Percentiles rank a stretch among this genome's conserved stretches.
These are phyloP conservation scores for Scaptomyza pallida DNA, from an alignment of 1,140 invertebrate genomes.

Conservation along the genomic window DNA sequence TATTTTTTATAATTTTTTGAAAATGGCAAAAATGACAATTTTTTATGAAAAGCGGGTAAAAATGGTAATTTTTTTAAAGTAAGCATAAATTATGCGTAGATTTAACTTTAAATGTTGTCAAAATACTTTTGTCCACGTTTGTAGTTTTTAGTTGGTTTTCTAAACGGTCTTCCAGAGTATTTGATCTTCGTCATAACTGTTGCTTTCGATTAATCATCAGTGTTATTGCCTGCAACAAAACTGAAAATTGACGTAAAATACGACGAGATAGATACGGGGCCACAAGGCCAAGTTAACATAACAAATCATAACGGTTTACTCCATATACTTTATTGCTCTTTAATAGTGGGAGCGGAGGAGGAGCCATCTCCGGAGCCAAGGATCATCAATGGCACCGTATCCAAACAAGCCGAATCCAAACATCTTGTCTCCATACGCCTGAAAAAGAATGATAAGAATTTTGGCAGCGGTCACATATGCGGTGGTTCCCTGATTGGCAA, in stretches of 20 bases:
- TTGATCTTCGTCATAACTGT: background rate
- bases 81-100: no score
- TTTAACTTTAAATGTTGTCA: no score
- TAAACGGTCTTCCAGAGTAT: conserved; percentile 2
- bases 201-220: conserved; percentile 28
- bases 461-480: conserved; percentile 81
- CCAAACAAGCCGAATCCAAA: conserved; percentile 51
- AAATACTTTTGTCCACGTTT: no score
- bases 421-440: conserved; percentile 80
- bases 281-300: conserved; percentile 18
- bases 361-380: conserved; percentile 30
- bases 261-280: conserved; percentile 29
- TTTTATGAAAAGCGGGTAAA: no score
- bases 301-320: no score
- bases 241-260: conserved; percentile 48
- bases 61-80: no score
- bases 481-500: conserved; percentile 81
- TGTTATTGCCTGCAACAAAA: conserved; percentile 17
- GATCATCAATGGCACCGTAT: conserved; percentile 74
- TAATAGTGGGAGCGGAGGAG: background rate
- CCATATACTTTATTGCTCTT: background rate
- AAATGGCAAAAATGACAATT: no score
- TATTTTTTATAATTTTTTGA: no score
- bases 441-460: conserved; percentile 58
- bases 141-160: no score